Conservation (phyloP, 2,888 invertebrate genomes). For the Arge pagana region DNA sequence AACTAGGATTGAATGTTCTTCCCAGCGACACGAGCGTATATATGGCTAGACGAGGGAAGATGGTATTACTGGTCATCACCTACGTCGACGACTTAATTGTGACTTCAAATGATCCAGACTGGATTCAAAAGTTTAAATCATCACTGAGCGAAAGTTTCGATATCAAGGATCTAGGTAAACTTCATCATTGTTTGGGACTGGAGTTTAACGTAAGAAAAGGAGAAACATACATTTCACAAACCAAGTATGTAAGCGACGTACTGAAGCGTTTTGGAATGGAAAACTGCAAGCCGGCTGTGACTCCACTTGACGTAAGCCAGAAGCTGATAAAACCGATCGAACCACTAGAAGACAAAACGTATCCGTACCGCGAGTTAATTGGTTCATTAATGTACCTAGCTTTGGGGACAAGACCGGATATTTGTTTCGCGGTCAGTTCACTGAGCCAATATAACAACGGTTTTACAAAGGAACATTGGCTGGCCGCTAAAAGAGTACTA, state of each 20-base stretch:
- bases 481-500: slow-evolving; percentile 21
- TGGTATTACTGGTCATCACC: slow-evolving; percentile 4
- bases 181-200: slow-evolving; percentile 20
- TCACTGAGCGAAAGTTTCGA: slow-evolving; percentile 19
- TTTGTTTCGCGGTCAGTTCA: slow-evolving; percentile 19
- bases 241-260: neutral
- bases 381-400: slow-evolving; percentile 22
- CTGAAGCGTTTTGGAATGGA: neutral
- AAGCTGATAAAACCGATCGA: neutral
- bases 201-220: slow-evolving; percentile 19
- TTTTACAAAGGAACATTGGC: slow-evolving; percentile 15
- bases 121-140: slow-evolving; percentile 14
- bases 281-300: neutral
- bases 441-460: slow-evolving; percentile 23
- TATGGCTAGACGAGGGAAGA: neutral
- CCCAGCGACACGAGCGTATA: slow-evolving; percentile 20
- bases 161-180: slow-evolving; percentile 20
- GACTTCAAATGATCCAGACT: neutral
- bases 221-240: neutral
- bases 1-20: slow-evolving; percentile 10
- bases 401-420: slow-evolving; percentile 18
- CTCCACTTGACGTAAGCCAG: neutral
- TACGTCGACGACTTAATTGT: slow-evolving; percentile 19
- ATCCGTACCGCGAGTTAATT: slow-evolving; percentile 11
- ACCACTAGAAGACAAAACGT: neutral